Evolutionary conservation across 23 tunicate species (phyloP), one percentile per base, ranked within the genome.

Genomic region (Phallusia fumigata): DNA sequence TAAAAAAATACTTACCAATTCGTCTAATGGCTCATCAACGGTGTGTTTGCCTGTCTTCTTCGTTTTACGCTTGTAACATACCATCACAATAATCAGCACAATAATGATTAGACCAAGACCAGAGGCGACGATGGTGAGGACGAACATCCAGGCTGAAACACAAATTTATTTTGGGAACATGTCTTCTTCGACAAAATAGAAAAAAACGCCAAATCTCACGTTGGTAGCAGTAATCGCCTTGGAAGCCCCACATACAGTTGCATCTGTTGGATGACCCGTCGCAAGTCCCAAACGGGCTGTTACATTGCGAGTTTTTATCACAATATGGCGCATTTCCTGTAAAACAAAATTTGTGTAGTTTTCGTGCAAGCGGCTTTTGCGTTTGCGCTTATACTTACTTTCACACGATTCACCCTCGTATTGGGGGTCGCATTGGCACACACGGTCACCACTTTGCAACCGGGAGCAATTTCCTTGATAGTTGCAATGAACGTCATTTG

Each of bases 231-330:
- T 80, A 24, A 11, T 35, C 40, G 21, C 83, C 83, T 0, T 58
- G 33, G 32, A 80, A 80, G 15, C 83, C 83, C 49, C 73, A 80
- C 83, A 80, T 80, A 31, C 83, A 80, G 30, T 51, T 13, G 35
- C 83, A 80, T 30, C 32, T 32, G 15, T 0, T 35, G 22, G 73
- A 16, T 18, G 21, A 0, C 0, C 5, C 21, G 36, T 58, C 12
- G 35, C 83, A 80, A 18, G 36, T 10, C 28, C 83, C 83, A 33
- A 80, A 80, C 22, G 83, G 83, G n/a, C 33, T 35, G 40, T 80
- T 80, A 52, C 83, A 80, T 0, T 52, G 74, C 18, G 35, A 47
- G 31, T 51, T 0, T 0, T 0, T 26, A 35, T 28, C 5, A 52
- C 83, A 80, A 80, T 8, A 19, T 16, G 69, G 69, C 28, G 69